phyloP scores from a whole-genome alignment of 2,888 invertebrate genomes.

The Darwinula stevensoni region DNA sequence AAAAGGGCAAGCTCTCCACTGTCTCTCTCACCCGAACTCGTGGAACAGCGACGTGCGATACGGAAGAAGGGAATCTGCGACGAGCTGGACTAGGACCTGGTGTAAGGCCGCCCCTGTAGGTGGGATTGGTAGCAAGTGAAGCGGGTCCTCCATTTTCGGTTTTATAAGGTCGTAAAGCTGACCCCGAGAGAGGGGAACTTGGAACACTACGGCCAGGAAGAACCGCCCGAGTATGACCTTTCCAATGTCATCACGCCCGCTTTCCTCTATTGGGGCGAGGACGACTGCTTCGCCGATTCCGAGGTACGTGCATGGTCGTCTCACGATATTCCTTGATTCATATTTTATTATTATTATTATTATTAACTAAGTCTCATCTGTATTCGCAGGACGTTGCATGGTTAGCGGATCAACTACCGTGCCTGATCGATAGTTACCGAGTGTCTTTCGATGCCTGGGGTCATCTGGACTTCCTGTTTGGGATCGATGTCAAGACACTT shows the following conservation, averaged over 20 bases:
- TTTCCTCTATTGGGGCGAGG: constrained; percentile 31
- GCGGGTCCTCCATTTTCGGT: constrained; percentile 38
- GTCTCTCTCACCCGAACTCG: too few relatives aligned
- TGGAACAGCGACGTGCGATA: too few relatives aligned
- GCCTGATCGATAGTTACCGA: constrained; percentile 25
- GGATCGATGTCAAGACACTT: constrained; percentile 26
- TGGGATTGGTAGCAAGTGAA: constrained; percentile 45
- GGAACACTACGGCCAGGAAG: constrained; percentile 23
- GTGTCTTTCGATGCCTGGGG: constrained; percentile 32
- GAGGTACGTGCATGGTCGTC: constrained; percentile 16
- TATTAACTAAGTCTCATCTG: not conserved
- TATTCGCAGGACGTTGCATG: constrained; percentile 24
- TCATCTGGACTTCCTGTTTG: constrained; percentile 40
- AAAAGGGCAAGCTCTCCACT: too few relatives aligned
- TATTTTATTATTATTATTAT: not conserved
- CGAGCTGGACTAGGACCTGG: constrained; percentile 23
- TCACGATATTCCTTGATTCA: too few relatives aligned
- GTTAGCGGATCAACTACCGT: constrained; percentile 23
- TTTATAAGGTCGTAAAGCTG: constrained; percentile 21
- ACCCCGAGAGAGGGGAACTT: constrained; percentile 28
- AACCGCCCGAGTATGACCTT: constrained; percentile 31
- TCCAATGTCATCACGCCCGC: constrained; percentile 30
- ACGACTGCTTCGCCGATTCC: constrained; percentile 39
- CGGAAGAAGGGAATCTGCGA: too few relatives aligned
- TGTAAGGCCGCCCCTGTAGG: constrained; percentile 31